Conservation (phyloP, 2,888 invertebrate species). For the Salticus scenicus region DNA sequence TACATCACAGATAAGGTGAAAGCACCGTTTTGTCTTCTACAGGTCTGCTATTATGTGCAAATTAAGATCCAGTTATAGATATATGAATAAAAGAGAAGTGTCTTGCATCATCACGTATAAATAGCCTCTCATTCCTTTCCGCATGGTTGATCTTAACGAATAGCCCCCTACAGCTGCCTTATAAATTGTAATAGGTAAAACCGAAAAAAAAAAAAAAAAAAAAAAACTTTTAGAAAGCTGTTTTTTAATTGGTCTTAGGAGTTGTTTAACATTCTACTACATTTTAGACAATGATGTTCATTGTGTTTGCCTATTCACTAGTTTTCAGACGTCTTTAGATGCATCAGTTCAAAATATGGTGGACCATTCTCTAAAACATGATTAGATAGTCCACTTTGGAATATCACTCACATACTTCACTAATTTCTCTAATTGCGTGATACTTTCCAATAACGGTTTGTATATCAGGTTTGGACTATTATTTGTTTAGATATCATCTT, state of each 20-base stretch:
- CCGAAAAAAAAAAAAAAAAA: background rate
- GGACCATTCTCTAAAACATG: no score
- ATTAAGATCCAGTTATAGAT: slow-evolving; percentile 23
- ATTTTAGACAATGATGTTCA: background rate
- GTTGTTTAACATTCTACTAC: background rate
- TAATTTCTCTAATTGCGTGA: no score
- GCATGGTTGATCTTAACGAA: slow-evolving; percentile 40
- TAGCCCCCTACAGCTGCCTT: slow-evolving; percentile 14
- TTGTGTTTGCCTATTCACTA: background rate
- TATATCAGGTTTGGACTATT: no score
- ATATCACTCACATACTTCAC: no score
- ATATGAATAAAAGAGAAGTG: background rate
- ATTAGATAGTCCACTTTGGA: no score
- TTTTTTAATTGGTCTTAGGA: slow-evolving; percentile 57
- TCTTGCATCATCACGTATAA: slow-evolving; percentile 24
- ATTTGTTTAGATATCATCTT: no score
- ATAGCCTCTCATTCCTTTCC: slow-evolving; percentile 47
- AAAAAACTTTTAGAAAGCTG: slow-evolving; percentile 24
- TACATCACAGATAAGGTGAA: slow-evolving; percentile 24
- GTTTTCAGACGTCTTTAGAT: background rate
- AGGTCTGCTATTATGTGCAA: slow-evolving; percentile 60
- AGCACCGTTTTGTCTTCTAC: background rate
- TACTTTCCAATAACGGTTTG: no score
- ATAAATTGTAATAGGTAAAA: slow-evolving; percentile 21
- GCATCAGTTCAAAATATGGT: no score